These are phyloP conservation scores for Acrocera orbiculus DNA, from an alignment of 2,888 invertebrate species.

Conservation along the genomic window DNA sequence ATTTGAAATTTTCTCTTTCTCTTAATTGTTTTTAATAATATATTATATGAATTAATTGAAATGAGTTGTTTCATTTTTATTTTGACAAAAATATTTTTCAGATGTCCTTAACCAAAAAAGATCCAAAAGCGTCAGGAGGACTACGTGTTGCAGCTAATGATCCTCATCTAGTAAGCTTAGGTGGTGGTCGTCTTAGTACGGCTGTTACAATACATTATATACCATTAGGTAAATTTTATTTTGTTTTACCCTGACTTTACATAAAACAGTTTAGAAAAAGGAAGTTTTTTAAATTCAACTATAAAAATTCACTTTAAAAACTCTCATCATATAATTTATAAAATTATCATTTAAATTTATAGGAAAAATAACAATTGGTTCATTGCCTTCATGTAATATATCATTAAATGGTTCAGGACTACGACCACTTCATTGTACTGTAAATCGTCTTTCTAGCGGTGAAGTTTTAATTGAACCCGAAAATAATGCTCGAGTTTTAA, in stretches of 20 bases:
- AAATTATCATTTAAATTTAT: constrained; percentile 20
- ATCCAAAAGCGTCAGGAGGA: constrained; percentile 20
- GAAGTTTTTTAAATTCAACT: background rate
- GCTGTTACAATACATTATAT: constrained; percentile 84
- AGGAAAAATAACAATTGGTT: constrained; percentile 72
- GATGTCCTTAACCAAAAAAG: constrained; percentile 32
- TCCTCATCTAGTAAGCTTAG: constrained; percentile 81
- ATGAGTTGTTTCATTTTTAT: too few species aligned
- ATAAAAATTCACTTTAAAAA: background rate
- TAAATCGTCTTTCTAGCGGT: constrained; percentile 61
- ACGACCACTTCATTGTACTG: constrained; percentile 66
- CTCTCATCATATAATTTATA: background rate
- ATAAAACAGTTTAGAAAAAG: too few species aligned
- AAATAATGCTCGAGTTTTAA: constrained; percentile 43
- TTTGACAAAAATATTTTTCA: too few species aligned
- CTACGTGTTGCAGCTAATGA: constrained; percentile 56
- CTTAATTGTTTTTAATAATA: too few species aligned
- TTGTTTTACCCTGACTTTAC: too few species aligned
- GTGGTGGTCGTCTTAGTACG: constrained; percentile 75
- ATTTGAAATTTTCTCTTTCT: too few species aligned
- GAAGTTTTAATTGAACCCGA: constrained; percentile 71
- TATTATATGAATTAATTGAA: too few species aligned
- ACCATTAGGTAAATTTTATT: constrained; percentile 60
- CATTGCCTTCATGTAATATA: constrained; percentile 64
- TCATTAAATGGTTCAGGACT: constrained; percentile 74